These are phyloP conservation scores for Spinus olivaceus DNA, from an alignment of 2,797 vertebrate genomes.

Conservation along the genomic window DNA sequence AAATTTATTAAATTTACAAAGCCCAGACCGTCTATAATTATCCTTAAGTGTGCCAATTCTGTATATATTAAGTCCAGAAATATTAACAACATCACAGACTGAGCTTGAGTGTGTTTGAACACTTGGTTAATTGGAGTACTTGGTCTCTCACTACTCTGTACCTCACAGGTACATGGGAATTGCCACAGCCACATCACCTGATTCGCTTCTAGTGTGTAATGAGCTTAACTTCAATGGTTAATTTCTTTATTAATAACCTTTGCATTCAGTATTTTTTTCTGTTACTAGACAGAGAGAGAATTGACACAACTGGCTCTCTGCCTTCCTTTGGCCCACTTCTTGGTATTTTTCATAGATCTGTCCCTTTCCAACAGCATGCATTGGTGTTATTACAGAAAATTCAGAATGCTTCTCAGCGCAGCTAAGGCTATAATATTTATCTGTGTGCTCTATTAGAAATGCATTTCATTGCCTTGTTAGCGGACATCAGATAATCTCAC, in stretches of 20 bases:
- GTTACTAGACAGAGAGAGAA: neutral
- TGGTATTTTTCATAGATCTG: neutral
- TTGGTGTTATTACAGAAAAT: neutral
- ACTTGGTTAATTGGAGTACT: neutral
- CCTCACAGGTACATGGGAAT: neutral
- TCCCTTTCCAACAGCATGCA: neutral
- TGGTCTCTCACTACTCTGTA: neutral
- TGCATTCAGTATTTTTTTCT: neutral
- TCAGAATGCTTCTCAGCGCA: neutral
- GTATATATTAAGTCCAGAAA: neutral
- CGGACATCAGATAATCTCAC: conserved; percentile 32
- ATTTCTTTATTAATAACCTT: neutral
- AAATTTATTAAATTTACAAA: neutral
- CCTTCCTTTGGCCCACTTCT: neutral
- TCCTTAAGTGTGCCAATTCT: neutral
- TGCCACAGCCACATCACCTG: neutral
- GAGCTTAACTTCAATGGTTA: neutral
- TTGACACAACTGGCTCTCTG: neutral
- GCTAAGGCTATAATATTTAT: neutral
- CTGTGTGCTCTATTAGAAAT: neutral
- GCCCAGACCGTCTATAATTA: neutral
- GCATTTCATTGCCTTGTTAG: conserved; percentile 46
- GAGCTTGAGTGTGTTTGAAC: neutral
- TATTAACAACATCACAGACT: neutral
- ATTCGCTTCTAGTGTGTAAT: neutral